Conservation (phyloP, 2,797 vertebrate species). For the Aselliscus stoliczkanus region DNA sequence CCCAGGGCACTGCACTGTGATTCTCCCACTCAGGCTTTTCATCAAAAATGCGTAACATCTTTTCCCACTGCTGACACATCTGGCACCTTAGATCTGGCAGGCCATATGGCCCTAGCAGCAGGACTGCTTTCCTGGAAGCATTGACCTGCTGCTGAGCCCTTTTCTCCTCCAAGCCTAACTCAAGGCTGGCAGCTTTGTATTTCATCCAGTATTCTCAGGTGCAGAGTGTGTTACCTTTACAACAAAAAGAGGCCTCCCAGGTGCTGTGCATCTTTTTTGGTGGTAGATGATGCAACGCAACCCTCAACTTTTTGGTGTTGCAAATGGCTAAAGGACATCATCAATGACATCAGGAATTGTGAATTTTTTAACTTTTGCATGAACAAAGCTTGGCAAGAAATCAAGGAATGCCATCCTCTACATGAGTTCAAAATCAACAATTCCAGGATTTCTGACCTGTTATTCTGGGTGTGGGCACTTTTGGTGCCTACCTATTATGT, state of each 20-base stretch:
- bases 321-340: not conserved
- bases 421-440: not conserved
- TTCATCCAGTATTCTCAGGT: not conserved
- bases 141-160: not conserved
- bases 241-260: not conserved
- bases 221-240: not conserved
- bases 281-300: not conserved
- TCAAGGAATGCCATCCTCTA: not conserved
- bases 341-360: not conserved
- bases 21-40: not conserved
- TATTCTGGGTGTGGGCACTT: not conserved
- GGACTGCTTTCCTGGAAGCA: not conserved
- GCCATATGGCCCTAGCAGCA: too few relatives aligned
- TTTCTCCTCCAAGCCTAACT: not conserved
- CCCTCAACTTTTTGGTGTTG: not conserved
- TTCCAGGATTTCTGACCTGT: not conserved
- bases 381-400: not conserved
- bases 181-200: not conserved
- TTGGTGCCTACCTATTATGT: not conserved
- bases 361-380: not conserved
- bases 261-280: not conserved
- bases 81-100: not conserved
- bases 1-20: not conserved
- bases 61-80: not conserved
- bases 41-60: not conserved